Evolutionary conservation across 2,113 vertebrate species (phyloP).

Genomic region (Centropristis striata): DNA sequence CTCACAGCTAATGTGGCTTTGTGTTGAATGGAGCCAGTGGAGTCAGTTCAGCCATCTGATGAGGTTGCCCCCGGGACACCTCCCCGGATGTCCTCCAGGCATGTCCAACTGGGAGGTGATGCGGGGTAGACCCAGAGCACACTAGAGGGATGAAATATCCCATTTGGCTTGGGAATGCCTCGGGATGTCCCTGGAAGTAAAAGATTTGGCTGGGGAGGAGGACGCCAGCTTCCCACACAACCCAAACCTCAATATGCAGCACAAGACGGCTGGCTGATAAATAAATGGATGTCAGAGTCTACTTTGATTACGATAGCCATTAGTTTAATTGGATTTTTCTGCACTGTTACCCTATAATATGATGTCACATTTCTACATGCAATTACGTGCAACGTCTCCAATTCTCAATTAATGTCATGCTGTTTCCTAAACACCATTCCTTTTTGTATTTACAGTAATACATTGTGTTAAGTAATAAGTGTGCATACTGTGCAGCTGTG

Average conservation of each 20-base stretch:
- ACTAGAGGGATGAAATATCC: constrained; percentile 7
- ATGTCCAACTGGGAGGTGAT: constrained; percentile 17
- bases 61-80: not conserved
- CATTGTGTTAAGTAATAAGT: not conserved
- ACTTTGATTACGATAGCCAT: constrained; percentile 7
- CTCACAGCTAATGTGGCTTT: not conserved
- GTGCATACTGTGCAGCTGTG: not conserved
- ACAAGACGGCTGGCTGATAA: constrained; percentile 6
- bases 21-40: not conserved
- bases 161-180: constrained; percentile 11
- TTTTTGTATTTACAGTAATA: not conserved
- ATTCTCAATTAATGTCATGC: not conserved
- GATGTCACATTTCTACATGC: not conserved
- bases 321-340: constrained; percentile 6
- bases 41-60: constrained; percentile 16
- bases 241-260: not conserved
- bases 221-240: not conserved
- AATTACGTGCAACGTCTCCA: not conserved
- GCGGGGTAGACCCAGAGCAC: constrained; percentile 1
- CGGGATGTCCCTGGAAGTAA: not conserved
- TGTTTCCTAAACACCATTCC: not conserved
- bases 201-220: not conserved
- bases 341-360: not conserved
- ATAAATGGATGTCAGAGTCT: not conserved
- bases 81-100: not conserved